Conservation (phyloP, 2,888 invertebrate species). For the Sepiola atlantica region DNA sequence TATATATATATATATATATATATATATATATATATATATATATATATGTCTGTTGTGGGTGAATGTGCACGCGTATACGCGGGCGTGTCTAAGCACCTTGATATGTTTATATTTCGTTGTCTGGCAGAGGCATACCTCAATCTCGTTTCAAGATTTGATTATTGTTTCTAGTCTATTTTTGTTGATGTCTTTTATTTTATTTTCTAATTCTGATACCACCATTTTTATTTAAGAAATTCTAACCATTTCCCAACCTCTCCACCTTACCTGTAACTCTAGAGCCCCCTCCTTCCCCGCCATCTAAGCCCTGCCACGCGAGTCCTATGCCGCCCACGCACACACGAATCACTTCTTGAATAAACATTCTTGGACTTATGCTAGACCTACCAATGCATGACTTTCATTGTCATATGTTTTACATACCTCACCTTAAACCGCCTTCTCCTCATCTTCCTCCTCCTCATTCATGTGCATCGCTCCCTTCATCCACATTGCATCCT, state of each 20-base stretch:
- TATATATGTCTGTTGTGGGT: neutral
- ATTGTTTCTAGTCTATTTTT: neutral
- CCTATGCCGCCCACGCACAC: neutral
- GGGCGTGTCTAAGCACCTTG: neutral
- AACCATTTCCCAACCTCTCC: neutral
- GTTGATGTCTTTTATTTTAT: neutral
- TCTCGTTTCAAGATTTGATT: neutral
- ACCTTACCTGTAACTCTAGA: too few species aligned
- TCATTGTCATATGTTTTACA: constrained; percentile 32
- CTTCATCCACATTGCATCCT: neutral
- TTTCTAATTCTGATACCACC: neutral
- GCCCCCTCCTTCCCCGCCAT: neutral
- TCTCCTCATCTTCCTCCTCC: too few species aligned
- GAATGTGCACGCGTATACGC: neutral
- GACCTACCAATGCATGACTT: constrained; percentile 18
- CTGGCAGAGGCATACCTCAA: neutral
- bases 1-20: neutral
- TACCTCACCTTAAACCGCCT: neutral
- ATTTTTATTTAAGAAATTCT: constrained; percentile 8
- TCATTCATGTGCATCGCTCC: neutral
- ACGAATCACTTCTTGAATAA: neutral
- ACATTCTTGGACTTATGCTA: constrained; percentile 2
- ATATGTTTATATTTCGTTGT: neutral
- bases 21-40: neutral
- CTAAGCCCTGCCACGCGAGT: rapidly evolving